phyloP scores from a whole-genome alignment of 1,140 invertebrate species.

The Asobara japonica region DNA sequence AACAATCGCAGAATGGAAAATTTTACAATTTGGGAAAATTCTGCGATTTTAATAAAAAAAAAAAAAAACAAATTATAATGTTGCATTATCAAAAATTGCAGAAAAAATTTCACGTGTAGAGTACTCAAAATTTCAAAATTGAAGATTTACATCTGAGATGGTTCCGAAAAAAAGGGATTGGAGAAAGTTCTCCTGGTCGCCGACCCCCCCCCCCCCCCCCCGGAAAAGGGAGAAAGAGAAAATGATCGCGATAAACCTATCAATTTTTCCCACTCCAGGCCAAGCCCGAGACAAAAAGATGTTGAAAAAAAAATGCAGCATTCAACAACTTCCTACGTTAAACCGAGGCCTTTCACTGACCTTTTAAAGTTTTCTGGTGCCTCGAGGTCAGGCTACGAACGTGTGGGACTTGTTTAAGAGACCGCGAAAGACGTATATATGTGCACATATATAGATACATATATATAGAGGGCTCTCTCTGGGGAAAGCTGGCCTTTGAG shows the following conservation, averaged over 20 bases:
- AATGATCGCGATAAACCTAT: background rate
- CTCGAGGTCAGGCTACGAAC: constrained; percentile 26
- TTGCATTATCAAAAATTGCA: no score
- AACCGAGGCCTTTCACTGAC: constrained; percentile 52
- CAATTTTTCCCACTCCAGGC: background rate
- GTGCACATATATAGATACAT: no score
- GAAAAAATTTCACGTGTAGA: no score
- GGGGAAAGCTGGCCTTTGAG: background rate
- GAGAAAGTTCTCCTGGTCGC: background rate
- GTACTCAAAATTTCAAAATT: background rate
- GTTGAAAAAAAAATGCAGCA: background rate
- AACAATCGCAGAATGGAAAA: no score
- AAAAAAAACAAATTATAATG: no score
- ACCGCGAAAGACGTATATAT: background rate
- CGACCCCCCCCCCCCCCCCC: background rate
- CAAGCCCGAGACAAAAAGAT: background rate
- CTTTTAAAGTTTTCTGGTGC: constrained; percentile 43
- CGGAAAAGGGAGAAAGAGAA: constrained; percentile 6
- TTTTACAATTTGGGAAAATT: no score
- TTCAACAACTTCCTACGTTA: constrained; percentile 41
- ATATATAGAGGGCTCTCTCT: no score
- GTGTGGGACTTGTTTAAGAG: constrained; percentile 1
- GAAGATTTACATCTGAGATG: background rate
- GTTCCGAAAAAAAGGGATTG: background rate
- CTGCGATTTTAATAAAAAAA: no score